Evolutionary conservation across 1,140 invertebrate genomes (phyloP).

Genomic region (Papilio helenus): DNA sequence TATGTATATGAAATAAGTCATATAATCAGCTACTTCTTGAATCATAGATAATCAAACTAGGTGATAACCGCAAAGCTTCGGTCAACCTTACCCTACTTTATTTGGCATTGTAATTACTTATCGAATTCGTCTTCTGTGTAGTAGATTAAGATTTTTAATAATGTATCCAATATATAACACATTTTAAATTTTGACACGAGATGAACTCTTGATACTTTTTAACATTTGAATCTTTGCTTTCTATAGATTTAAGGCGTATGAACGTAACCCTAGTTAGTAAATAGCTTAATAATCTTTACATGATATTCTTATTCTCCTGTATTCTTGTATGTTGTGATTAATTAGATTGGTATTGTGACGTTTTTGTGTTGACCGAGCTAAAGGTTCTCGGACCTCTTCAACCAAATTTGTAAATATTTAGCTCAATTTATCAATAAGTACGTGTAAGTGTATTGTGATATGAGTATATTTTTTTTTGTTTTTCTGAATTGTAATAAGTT

Average conservation of each 20-base stretch:
- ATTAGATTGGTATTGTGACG: not conserved
- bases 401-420: slow-evolving; percentile 74
- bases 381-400: slow-evolving; percentile 21
- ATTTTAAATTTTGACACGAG: slow-evolving; percentile 9
- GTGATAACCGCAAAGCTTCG: slow-evolving; percentile 37
- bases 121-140: not conserved
- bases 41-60: slow-evolving; percentile 2
- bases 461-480: slow-evolving; percentile 54
- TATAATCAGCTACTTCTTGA: not conserved
- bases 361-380: slow-evolving; percentile 19
- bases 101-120: slow-evolving; percentile 21
- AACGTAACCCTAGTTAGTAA: slow-evolving; percentile 19
- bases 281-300: not conserved
- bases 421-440: slow-evolving; percentile 67
- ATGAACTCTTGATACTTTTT: not conserved
- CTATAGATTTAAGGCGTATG: slow-evolving; percentile 1
- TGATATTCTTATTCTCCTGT: not conserved
- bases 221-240: slow-evolving; percentile 3
- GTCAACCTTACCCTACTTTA: slow-evolving; percentile 30
- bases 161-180: not conserved
- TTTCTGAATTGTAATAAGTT: slow-evolving; percentile 44
- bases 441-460: slow-evolving; percentile 70
- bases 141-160: not conserved
- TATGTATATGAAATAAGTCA: not conserved
- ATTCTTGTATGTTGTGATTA: slow-evolving; percentile 22